Conservation (phyloP, 2,888 invertebrate species). For the Cheilosia scutellata region DNA sequence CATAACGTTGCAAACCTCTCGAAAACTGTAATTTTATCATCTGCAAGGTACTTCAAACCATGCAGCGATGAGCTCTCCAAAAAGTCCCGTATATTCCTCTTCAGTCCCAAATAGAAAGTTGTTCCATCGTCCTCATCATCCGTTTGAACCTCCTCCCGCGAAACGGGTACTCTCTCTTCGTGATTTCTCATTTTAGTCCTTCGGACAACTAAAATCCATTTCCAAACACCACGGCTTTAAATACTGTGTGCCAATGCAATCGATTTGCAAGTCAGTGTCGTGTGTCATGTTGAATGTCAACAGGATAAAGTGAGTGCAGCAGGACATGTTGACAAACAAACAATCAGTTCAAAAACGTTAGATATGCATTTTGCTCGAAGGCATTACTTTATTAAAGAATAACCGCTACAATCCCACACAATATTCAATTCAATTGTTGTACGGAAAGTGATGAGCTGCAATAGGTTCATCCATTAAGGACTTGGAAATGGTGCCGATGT, state of each 20-base stretch:
- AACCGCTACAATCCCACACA: constrained; percentile 33
- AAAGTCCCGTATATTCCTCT: constrained; percentile 86
- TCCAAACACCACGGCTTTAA: constrained; percentile 9
- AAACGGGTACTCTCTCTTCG: background rate
- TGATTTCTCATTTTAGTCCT: constrained; percentile 32
- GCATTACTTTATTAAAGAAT: constrained; percentile 65
- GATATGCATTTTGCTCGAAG: constrained; percentile 54
- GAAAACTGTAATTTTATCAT: constrained; percentile 80
- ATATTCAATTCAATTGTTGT: constrained; percentile 37
- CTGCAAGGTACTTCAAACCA: constrained; percentile 90
- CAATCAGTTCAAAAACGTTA: constrained; percentile 57
- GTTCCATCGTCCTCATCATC: constrained; percentile 14
- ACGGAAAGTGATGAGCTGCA: constrained; percentile 22
- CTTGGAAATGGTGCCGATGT: constrained; percentile 42
- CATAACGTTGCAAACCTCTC: constrained; percentile 79
- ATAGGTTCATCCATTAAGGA: constrained; percentile 19
- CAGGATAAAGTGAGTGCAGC: constrained; percentile 10
- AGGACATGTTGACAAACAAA: constrained; percentile 61
- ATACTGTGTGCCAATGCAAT: constrained; percentile 40
- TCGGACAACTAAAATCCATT: constrained; percentile 19
- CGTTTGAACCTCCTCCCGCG: background rate
- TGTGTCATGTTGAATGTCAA: constrained; percentile 17
- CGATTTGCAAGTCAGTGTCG: constrained; percentile 26
- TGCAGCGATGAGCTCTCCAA: constrained; percentile 89
- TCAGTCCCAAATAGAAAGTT: constrained; percentile 59